Evolutionary conservation across 2,113 vertebrate genomes (phyloP), one percentile per base, ranked within the genome.

Genomic region (Vimba vimba): DNA sequence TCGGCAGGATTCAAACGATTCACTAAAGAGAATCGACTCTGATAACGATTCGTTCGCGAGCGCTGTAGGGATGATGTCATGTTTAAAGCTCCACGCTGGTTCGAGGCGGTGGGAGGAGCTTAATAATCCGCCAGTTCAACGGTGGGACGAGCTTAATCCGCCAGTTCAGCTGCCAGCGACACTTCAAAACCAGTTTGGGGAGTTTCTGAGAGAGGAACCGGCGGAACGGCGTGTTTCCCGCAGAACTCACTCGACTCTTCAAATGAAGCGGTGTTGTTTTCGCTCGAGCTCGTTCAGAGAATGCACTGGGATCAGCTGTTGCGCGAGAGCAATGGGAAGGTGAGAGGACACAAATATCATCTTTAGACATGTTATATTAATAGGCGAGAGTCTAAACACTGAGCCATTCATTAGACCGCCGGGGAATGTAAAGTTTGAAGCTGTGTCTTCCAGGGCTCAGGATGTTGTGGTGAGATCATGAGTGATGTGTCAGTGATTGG

Each of bases 221-320:
- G 71, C 55, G 33, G 17, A 17, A 43, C 10, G 66, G 82, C 82
- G 45, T 62, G 57, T 60, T 64, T 4, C 4, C 3, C 69, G 1
- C 15, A 7, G 39, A 33, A 30, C n/a, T 50, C 33, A 62, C 6
- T 25, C 0, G 33, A 55, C 77, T 36, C 39, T 15, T 77, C 43
- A 36, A 9, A 36, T 87, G 71, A 1, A 52, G 74, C 43, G 19
- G 33, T 27, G 4, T 79, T 17, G 4, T 79, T 17, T 55, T 84
- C 60, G 91, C 91, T 86, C 89, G 66, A 83, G 52, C 23, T n/a
- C 39, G 4, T 7, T 33, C 6, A 55, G 80, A 87, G 85, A 89
- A 96, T 96, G 94, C 93, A 93, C 89, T 95, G 95, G 93, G 95
- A 96, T 87, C 91, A 95, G 12, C 25, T 93, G 15, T 88, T 94